Evolutionary conservation across 2,888 invertebrate species (phyloP).

Genomic region (Ochlodes sylvanus): DNA sequence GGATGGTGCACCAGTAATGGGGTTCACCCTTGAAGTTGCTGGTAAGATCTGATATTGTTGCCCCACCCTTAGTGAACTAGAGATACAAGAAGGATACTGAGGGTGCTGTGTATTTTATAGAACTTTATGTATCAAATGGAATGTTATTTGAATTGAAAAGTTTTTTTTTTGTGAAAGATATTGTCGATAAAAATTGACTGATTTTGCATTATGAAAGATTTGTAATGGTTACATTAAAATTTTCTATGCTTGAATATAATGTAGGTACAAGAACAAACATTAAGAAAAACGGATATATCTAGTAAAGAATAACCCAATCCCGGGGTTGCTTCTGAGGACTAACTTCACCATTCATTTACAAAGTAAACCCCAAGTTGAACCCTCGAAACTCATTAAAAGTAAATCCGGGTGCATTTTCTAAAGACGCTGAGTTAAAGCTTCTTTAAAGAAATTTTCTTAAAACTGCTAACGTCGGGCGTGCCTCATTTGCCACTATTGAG

Average conservation of each 20-base stretch:
- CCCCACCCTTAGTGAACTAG: background rate
- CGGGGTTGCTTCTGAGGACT: conserved; percentile 50
- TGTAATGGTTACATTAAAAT: no score
- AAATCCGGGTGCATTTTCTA: conserved; percentile 81
- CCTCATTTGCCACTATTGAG: conserved; percentile 82
- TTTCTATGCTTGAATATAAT: no score
- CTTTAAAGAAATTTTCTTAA: conserved; percentile 77
- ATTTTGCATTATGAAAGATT: no score
- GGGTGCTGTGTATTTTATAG: background rate
- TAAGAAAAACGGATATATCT: conserved; percentile 49
- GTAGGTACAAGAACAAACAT: background rate
- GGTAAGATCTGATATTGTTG: conserved; percentile 24
- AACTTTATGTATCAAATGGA: background rate
- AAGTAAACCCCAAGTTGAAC: conserved; percentile 78
- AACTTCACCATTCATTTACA: conserved; percentile 72
- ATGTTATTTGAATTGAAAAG: no score
- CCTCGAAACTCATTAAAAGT: conserved; percentile 83
- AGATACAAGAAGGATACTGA: background rate
- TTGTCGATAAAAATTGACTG: no score
- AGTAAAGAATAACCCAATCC: conserved; percentile 44
- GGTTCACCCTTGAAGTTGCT: conserved; percentile 68
- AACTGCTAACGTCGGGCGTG: conserved; percentile 72
- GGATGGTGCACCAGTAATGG: conserved; percentile 65
- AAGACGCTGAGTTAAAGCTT: conserved; percentile 80
- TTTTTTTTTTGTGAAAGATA: no score